Percentiles rank a stretch among this genome's conserved stretches.
Conservation (phyloP, 2,797 vertebrate species). For the Allochrocebus solatus region DNA sequence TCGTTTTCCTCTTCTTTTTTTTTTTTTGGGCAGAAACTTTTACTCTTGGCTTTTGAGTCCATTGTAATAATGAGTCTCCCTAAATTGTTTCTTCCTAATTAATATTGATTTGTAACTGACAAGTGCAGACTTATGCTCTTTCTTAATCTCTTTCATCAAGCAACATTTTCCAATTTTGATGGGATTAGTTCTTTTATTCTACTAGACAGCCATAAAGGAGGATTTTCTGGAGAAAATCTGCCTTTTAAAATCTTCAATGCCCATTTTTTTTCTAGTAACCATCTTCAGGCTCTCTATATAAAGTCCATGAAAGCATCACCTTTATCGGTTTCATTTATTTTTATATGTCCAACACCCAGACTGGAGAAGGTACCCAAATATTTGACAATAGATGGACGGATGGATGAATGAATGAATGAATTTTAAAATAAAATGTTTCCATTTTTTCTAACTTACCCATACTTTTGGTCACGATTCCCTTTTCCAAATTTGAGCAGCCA, state of each 20-base stretch:
- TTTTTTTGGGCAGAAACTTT: neutral
- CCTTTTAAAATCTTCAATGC: neutral
- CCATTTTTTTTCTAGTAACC: neutral
- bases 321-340: neutral
- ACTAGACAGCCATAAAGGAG: neutral
- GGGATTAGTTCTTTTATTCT: neutral
- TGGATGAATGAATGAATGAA: neutral
- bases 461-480: neutral
- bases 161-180: neutral
- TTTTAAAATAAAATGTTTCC: neutral
- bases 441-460: neutral
- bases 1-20: neutral
- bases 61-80: neutral
- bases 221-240: neutral
- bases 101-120: neutral
- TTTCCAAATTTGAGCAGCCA: neutral
- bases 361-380: neutral
- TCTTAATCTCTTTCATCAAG: neutral
- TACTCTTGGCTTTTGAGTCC: neutral
- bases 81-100: neutral
- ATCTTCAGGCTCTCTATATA: neutral
- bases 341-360: neutral
- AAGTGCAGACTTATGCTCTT: neutral
- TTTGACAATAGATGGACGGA: neutral
- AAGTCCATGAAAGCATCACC: neutral